phyloP scores from a whole-genome alignment of 2,888 invertebrate species.

The Melinopterus prodromus region DNA sequence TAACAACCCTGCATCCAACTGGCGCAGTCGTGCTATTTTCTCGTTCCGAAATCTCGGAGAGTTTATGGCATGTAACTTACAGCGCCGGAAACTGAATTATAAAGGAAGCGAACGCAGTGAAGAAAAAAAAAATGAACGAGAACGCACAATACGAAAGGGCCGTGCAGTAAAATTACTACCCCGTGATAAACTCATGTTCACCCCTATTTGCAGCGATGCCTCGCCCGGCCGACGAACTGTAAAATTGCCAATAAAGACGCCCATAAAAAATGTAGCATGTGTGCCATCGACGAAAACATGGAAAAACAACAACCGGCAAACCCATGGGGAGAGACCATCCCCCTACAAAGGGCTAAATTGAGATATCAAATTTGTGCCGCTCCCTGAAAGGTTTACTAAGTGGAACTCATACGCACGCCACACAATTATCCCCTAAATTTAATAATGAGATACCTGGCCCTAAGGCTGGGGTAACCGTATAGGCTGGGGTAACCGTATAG shows the following conservation, averaged over 20 bases:
- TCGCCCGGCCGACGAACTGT: conserved; percentile 20
- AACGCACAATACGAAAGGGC: neutral
- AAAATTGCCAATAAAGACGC: conserved; percentile 21
- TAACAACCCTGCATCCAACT: no score
- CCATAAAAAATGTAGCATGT: neutral
- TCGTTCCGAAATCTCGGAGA: neutral
- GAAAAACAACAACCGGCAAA: neutral
- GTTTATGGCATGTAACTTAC: neutral
- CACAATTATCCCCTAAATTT: neutral
- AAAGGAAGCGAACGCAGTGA: neutral
- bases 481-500: neutral
- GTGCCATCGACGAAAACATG: conserved; percentile 4
- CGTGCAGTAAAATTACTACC: neutral
- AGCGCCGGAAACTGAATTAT: neutral
- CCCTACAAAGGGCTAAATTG: neutral
- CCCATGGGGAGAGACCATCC: neutral
- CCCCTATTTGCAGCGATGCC: conserved; percentile 15
- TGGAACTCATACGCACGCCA: conserved; percentile 4
- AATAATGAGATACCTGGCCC: neutral
- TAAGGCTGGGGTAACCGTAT: neutral
- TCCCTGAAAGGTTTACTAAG: conserved; percentile 4
- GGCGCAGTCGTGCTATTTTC: neutral
- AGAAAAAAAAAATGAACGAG: neutral
- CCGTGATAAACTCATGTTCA: conserved; percentile 4
- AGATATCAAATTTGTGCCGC: neutral